A percentile compares a stretch with the other conserved stretches of the same genome.
phyloP scores from a whole-genome alignment of 2,113 vertebrate genomes.

The Propithecus coquereli region DNA sequence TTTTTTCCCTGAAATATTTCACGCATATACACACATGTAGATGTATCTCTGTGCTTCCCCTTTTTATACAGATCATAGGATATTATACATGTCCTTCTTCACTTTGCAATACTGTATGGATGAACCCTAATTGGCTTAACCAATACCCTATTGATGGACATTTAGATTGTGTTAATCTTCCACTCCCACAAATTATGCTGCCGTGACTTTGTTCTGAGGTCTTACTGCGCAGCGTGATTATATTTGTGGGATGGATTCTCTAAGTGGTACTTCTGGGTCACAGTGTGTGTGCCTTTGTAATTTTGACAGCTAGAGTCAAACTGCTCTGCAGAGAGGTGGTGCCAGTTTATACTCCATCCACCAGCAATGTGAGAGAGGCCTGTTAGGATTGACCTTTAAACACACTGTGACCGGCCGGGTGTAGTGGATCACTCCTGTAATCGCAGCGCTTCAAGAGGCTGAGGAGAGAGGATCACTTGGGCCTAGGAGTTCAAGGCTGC shows the following conservation, averaged over 20 bases:
- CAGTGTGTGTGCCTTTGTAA: not conserved
- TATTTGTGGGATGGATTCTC: not conserved
- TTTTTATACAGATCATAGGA: not conserved
- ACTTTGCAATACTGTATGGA: not conserved
- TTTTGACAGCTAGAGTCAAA: not conserved
- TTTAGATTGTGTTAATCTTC: not conserved
- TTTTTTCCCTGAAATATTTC: not conserved
- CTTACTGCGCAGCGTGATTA: not conserved
- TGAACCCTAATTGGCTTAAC: not conserved
- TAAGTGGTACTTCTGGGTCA: not conserved
- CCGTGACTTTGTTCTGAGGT: not conserved
- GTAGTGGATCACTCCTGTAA: too few species aligned
- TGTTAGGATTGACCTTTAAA: not conserved
- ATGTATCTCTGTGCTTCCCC: not conserved
- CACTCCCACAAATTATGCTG: not conserved
- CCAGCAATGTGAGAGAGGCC: not conserved
- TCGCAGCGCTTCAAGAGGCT: too few species aligned
- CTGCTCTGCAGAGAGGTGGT: too few species aligned
- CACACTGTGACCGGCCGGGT: not conserved
- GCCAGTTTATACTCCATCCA: not conserved
- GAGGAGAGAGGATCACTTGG: too few species aligned
- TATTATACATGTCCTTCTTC: not conserved
- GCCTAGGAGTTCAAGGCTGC: too few species aligned
- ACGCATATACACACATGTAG: not conserved
- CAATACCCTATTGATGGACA: not conserved